Evolutionary conservation across 2,113 vertebrate genomes (phyloP).

Genomic region (Otis tarda): DNA sequence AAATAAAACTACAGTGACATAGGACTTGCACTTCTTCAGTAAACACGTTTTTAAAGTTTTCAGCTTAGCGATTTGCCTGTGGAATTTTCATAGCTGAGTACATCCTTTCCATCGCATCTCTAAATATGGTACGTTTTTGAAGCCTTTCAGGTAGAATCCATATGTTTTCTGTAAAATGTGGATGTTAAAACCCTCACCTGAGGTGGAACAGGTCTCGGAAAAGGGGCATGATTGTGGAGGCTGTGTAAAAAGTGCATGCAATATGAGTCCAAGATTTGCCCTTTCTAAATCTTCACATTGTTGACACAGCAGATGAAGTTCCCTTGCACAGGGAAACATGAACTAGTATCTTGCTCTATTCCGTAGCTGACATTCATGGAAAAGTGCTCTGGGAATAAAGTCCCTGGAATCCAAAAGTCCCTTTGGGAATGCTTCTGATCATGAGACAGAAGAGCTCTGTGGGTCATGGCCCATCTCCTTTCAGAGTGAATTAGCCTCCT

Average conservation of each 20-base stretch:
- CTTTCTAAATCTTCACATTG: not conserved
- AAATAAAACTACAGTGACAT: not conserved
- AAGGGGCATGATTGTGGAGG: not conserved
- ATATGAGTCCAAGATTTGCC: not conserved
- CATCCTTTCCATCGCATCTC: not conserved
- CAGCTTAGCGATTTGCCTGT: not conserved
- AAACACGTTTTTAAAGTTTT: not conserved
- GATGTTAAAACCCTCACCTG: not conserved
- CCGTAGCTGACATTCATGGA: not conserved
- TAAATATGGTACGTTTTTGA: not conserved
- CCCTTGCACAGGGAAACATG: not conserved
- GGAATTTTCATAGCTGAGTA: not conserved
- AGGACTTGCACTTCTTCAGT: not conserved
- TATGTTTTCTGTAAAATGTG: not conserved
- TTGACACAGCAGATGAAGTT: not conserved
- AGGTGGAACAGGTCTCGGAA: not conserved
- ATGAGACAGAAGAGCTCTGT: not conserved
- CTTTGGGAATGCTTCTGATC: not conserved
- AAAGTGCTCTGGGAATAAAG: not conserved
- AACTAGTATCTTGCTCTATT: not conserved
- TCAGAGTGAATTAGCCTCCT: not conserved
- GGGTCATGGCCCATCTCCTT: not conserved
- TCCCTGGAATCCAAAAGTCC: not conserved
- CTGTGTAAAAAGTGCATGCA: not conserved
- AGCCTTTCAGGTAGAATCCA: not conserved